Base-by-base conservation (phyloP, 2,888 invertebrate genomes). In the Cataglyphis altisquamis region DNA sequence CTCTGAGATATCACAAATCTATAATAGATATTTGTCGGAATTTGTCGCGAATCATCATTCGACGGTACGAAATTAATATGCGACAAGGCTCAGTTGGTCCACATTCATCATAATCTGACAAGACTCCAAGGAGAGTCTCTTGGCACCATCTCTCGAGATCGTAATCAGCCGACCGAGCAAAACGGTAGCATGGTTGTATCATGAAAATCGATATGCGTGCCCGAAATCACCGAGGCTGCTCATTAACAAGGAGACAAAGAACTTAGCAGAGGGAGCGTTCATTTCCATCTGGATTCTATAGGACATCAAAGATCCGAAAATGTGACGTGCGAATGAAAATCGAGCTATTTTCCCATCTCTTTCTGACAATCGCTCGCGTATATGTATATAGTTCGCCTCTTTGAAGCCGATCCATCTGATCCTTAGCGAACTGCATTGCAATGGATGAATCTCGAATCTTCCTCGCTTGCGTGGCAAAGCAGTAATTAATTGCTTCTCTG, bases 221-320 rank as follows among this genome's bases (percentile, higher is more conserved):
- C 39, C 41, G 29, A 72, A 29, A n/a, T 73, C 41, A 60, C 6
- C 12, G n/a, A 62, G 12, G 18, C 60, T 41, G 60, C 25, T 73
- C 73, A 73, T 73, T 60, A 73, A 39, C 57, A n/a, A 18, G 15
- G 5, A 62, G 32, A 74, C 73, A 60, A 74, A 74, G 62, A 62
- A 45, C 29, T 32, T n/a, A 29, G 29, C 15, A 12, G 73, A 29
- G 1, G 48, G 8, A 8, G n/a, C 41, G 32, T 62, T 21, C 45
- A 45, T 62, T 62, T 62, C 60, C 41, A 15, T 32, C 60, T 60
- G 0, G 0, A 29, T 60, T 41, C 41, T 36, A 73, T 45, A 41
- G 39, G 21, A 74, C 32, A 21, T 62, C 18, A 74, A 62, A 74
- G 60, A 45, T 41, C 18, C 8, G 32, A 15, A 36, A 62, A 62